phyloP scores from a whole-genome alignment of 2,888 invertebrate genomes.

The Stenodera caucasica region DNA sequence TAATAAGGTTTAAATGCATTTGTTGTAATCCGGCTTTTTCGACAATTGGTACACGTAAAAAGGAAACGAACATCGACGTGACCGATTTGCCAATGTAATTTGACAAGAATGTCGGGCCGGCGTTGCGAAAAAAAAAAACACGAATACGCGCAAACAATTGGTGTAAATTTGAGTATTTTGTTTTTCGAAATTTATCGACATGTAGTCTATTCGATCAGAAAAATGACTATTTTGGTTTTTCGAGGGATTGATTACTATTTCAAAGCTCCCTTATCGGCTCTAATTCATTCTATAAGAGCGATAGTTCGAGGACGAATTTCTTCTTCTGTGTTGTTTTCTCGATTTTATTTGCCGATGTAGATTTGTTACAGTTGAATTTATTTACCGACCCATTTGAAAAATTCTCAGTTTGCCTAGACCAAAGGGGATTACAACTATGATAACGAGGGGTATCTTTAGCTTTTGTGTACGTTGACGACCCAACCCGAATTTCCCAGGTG shows the following conservation, averaged over 20 bases:
- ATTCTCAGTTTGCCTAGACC: slow-evolving; percentile 25
- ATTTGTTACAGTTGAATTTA: slow-evolving; percentile 38
- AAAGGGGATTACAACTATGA: slow-evolving; percentile 31
- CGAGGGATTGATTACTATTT: slow-evolving; percentile 16
- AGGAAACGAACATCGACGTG: slow-evolving; percentile 25
- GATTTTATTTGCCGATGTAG: slow-evolving; percentile 39
- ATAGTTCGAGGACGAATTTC: slow-evolving; percentile 20
- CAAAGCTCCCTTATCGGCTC: slow-evolving; percentile 15
- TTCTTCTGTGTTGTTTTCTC: neutral
- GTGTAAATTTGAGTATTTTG: neutral
- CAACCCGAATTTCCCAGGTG: slow-evolving; percentile 39
- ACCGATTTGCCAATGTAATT: slow-evolving; percentile 24
- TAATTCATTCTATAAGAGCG: neutral
- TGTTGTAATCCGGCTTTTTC: slow-evolving; percentile 20
- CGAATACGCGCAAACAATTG: neutral
- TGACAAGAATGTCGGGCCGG: slow-evolving; percentile 15
- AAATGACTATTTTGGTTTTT: too few relatives aligned
- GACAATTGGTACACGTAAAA: slow-evolving; percentile 26
- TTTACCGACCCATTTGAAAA: slow-evolving; percentile 33
- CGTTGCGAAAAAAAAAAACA: neutral
- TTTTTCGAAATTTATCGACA: too few relatives aligned
- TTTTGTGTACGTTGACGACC: slow-evolving; percentile 28
- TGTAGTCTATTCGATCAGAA: too few relatives aligned
- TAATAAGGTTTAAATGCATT: slow-evolving; percentile 21
- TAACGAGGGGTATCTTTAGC: slow-evolving; percentile 31